Conservation (phyloP, 2,113 vertebrate genomes). For the Columba janthina region DNA sequence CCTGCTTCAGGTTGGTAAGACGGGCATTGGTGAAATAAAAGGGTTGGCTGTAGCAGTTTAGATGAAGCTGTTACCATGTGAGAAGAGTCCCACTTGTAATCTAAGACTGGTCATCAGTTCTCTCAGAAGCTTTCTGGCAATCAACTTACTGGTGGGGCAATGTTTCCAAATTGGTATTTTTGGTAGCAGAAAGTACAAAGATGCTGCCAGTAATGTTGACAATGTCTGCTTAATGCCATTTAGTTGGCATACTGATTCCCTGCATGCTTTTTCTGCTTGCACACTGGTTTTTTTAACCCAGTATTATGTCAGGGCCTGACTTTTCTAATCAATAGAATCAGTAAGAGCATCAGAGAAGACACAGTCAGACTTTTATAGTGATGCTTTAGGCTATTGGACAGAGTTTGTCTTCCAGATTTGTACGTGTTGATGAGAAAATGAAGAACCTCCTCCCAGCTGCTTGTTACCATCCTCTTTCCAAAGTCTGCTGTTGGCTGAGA, state of each 20-base stretch:
- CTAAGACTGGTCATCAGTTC: background rate
- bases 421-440: background rate
- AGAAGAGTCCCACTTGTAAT: background rate
- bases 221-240: background rate
- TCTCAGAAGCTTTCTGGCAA: background rate
- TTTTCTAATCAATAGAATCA: background rate
- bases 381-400: conserved; percentile 11
- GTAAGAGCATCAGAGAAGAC: background rate
- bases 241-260: background rate
- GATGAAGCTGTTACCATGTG: background rate
- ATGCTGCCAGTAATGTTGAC: background rate
- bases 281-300: rapidly evolving
- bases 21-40: background rate
- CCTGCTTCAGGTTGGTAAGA: background rate
- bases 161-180: background rate
- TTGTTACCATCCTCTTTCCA: conserved; percentile 12
- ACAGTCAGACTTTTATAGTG: background rate
- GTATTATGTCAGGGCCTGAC: background rate
- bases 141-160: background rate
- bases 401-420: background rate
- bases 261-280: background rate
- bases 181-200: background rate
- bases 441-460: background rate
- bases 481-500: background rate
- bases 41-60: background rate